Evolutionary conservation across 2,888 invertebrate species (phyloP).

Genomic region (Cryptosula pallasiana): DNA sequence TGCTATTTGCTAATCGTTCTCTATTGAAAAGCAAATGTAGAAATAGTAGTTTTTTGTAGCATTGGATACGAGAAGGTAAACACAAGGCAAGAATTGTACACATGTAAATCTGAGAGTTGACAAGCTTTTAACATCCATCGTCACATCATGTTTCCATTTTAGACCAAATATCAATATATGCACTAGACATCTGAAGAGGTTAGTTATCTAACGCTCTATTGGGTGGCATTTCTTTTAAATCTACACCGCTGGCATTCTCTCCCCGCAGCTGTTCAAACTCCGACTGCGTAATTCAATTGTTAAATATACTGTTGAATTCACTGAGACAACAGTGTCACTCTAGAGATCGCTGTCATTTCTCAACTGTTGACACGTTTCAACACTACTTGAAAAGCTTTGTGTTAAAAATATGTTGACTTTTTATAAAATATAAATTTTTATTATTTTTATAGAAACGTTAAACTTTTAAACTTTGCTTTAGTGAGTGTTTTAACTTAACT

Average conservation of each 20-base stretch:
- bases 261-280: not conserved
- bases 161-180: not conserved
- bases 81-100: not conserved
- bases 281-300: too few species aligned
- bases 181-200: not conserved
- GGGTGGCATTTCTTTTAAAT: not conserved
- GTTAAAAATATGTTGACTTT: too few species aligned
- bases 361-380: too few species aligned
- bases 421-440: too few species aligned
- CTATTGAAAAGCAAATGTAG: conserved; percentile 5
- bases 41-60: not conserved
- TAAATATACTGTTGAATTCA: too few species aligned
- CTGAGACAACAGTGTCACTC: too few species aligned
- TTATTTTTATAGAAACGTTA: too few species aligned
- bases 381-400: too few species aligned
- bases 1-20: not conserved
- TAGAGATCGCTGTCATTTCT: too few species aligned
- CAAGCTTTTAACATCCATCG: conserved; percentile 20
- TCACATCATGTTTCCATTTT: not conserved
- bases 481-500: too few species aligned
- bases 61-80: conserved; percentile 11
- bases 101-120: conserved; percentile 23
- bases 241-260: not conserved
- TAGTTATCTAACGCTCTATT: not conserved
- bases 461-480: too few species aligned